Evolutionary conservation across 2,888 invertebrate species (phyloP).

Genomic region (Dolomedes plantarius): DNA sequence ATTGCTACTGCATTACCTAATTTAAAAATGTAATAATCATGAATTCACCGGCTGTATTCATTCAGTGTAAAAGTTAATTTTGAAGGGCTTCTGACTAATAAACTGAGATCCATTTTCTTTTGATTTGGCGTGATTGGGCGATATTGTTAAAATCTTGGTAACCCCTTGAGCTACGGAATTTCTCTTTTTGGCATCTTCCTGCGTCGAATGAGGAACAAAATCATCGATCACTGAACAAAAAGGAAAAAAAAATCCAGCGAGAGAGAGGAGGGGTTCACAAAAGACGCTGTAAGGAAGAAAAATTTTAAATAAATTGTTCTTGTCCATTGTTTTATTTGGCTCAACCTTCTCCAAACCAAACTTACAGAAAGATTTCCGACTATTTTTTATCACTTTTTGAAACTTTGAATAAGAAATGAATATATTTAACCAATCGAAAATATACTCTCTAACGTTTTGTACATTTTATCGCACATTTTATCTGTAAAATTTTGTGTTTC

Average conservation of each 20-base stretch:
- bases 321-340: constrained; percentile 42
- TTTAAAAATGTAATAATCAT: no score
- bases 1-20: no score
- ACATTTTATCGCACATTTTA: neutral
- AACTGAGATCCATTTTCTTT: neutral
- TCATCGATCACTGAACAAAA: constrained; percentile 36
- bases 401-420: constrained; percentile 4
- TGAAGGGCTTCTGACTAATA: no score
- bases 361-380: neutral
- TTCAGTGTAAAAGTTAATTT: no score
- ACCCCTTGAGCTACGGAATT: constrained; percentile 10
- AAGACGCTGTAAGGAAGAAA: constrained; percentile 38
- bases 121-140: constrained; percentile 15
- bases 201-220: constrained; percentile 1
- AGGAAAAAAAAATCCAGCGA: constrained; percentile 31
- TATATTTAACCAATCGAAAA: constrained; percentile 1
- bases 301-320: constrained; percentile 50
- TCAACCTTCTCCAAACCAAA: constrained; percentile 12
- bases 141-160: constrained; percentile 26
- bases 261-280: constrained; percentile 14
- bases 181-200: constrained; percentile 8
- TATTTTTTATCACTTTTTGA: constrained; percentile 22
- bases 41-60: no score
- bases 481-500: neutral
- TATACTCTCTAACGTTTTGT: neutral